A percentile compares a stretch with the other conserved stretches of the same genome.
Conservation (phyloP, 2,888 invertebrate species). For the Synergus umbraculus region DNA sequence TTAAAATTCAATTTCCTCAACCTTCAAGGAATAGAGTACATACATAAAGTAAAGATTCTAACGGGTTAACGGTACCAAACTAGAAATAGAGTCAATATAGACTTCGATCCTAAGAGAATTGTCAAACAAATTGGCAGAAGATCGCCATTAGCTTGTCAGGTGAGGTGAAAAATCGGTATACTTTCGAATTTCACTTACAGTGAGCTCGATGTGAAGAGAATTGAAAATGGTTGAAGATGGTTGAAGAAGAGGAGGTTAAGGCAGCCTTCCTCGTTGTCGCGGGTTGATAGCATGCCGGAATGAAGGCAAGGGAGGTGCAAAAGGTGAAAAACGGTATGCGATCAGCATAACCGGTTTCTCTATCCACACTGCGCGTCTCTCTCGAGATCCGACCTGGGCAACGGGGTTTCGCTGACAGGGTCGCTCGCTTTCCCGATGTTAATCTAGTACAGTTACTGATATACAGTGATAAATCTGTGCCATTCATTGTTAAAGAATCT, state of each 20-base stretch:
- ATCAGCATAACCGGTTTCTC: conserved; percentile 72
- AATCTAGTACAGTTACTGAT: conserved; percentile 40
- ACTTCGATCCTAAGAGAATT: neutral
- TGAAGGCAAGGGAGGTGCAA: conserved; percentile 63
- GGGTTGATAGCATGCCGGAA: conserved; percentile 56
- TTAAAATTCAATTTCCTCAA: conserved; percentile 16
- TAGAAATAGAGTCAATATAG: neutral
- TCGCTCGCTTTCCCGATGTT: conserved; percentile 57
- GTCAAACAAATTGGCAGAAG: conserved; percentile 6
- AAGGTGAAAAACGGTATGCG: conserved; percentile 72
- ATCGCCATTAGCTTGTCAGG: neutral
- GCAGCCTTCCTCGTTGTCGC: conserved; percentile 55
- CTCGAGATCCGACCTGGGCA: conserved; percentile 55
- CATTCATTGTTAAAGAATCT: conserved; percentile 33
- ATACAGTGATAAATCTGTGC: conserved; percentile 15
- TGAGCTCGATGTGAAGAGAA: neutral
- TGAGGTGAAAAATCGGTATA: neutral
- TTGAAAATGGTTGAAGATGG: conserved; percentile 9
- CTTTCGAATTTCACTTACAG: conserved; percentile 9
- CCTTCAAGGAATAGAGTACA: conserved; percentile 18
- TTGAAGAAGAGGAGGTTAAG: conserved; percentile 48
- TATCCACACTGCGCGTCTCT: conserved; percentile 56
- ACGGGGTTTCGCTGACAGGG: conserved; percentile 59
- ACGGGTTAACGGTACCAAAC: neutral
- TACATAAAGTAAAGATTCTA: conserved; percentile 8